Conservation (phyloP, 2,888 invertebrate species). For the Vanessa cardui region DNA sequence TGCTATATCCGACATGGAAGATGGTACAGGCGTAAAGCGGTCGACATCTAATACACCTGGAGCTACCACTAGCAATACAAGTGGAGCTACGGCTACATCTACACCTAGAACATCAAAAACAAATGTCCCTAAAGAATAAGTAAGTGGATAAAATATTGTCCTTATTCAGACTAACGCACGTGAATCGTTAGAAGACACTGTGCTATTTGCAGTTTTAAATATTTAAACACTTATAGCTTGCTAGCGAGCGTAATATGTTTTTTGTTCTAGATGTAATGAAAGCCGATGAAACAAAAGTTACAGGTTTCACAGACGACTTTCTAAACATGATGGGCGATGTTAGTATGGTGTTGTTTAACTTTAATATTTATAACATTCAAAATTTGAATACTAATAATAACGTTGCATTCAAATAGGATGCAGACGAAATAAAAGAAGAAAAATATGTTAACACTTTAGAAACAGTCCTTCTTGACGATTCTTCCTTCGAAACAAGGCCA, state of each 20-base stretch:
- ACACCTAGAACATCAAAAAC: slow-evolving; percentile 34
- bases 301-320: slow-evolving; percentile 63
- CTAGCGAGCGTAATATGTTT: not conserved
- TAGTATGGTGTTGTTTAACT: slow-evolving; percentile 47
- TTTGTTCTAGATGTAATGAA: slow-evolving; percentile 49
- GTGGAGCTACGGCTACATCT: slow-evolving; percentile 24
- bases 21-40: slow-evolving; percentile 1
- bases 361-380: not conserved
- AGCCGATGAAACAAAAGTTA: slow-evolving; percentile 51
- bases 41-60: slow-evolving; percentile 22
- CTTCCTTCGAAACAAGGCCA: slow-evolving; percentile 51
- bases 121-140: slow-evolving; percentile 35
- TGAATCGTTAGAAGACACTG: not conserved
- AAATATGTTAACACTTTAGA: slow-evolving; percentile 44
- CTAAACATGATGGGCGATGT: slow-evolving; percentile 70
- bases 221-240: not conserved
- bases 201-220: slow-evolving; percentile 6
- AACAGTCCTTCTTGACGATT: slow-evolving; percentile 55
- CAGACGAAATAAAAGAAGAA: not conserved
- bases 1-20: slow-evolving; percentile 19
- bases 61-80: slow-evolving; percentile 27
- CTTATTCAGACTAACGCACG: too few species aligned
- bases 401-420: slow-evolving; percentile 25
- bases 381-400: slow-evolving; percentile 11
- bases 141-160: slow-evolving; percentile 9